A percentile compares a stretch with the other conserved stretches of the same genome.
Conservation (phyloP, 2,113 vertebrate genomes). For the Cettia cetti region DNA sequence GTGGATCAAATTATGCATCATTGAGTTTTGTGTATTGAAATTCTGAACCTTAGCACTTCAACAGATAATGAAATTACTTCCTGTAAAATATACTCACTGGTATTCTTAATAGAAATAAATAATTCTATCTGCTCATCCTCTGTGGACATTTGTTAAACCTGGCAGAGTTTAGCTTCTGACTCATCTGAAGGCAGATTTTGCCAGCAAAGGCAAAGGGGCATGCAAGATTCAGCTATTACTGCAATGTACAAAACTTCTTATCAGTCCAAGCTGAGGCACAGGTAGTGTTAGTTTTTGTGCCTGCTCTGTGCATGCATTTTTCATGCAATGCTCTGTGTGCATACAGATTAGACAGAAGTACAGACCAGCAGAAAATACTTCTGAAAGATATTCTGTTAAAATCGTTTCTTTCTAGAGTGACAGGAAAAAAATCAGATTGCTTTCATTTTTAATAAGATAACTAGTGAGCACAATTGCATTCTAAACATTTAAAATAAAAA, state of each 20-base stretch:
- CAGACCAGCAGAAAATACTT: not conserved
- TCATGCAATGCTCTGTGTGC: not conserved
- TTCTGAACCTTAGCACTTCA: conserved; percentile 23
- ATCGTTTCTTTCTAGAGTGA: not conserved
- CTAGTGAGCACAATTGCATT: not conserved
- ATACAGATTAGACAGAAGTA: not conserved
- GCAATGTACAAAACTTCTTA: not conserved
- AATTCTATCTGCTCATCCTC: conserved; percentile 27
- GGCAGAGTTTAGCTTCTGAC: conserved; percentile 11
- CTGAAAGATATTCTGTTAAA: not conserved
- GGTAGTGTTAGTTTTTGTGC: not conserved
- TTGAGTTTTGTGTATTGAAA: conserved; percentile 23
- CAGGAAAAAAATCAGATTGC: not conserved
- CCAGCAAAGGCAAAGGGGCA: not conserved
- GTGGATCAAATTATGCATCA: conserved; percentile 30
- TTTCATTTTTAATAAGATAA: not conserved
- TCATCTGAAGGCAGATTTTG: conserved; percentile 20
- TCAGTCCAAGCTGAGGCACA: not conserved
- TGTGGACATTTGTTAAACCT: conserved; percentile 23
- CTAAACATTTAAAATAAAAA: not conserved
- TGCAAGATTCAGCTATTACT: not conserved
- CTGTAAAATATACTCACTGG: conserved; percentile 27
- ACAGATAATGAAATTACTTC: conserved; percentile 40
- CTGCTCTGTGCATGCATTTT: not conserved
- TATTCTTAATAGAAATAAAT: conserved; percentile 47